Evolutionary conservation across 1,140 invertebrate species (phyloP).

Genomic region (Drosophila littoralis): DNA sequence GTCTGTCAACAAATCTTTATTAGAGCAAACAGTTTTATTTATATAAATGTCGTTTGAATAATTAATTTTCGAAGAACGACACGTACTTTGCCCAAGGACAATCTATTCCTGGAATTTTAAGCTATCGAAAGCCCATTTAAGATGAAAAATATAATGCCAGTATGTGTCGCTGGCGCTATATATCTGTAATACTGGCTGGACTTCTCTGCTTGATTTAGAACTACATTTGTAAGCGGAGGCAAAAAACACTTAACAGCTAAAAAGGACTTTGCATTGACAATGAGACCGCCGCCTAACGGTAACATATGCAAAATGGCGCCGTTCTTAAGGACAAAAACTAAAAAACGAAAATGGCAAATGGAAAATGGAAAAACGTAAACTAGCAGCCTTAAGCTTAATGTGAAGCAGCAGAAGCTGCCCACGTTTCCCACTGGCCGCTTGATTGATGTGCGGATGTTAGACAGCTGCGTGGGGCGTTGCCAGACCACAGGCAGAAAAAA

Average conservation of each 20-base stretch:
- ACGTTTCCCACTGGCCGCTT: constrained; percentile 46
- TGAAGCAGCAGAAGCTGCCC: constrained; percentile 37
- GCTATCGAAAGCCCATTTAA: neutral
- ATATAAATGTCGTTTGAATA: neutral
- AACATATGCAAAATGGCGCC: constrained; percentile 46
- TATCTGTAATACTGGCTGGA: neutral
- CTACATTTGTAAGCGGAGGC: constrained; percentile 76
- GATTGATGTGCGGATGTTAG: constrained; percentile 66
- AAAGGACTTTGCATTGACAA: constrained; percentile 79
- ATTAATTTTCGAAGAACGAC: neutral
- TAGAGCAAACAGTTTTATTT: neutral
- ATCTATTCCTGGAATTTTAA: neutral
- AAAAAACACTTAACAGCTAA: constrained; percentile 81
- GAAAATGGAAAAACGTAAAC: constrained; percentile 38
- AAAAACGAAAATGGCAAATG: constrained; percentile 43
- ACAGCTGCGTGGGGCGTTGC: constrained; percentile 37
- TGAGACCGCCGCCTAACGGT: constrained; percentile 42
- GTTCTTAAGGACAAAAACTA: constrained; percentile 32
- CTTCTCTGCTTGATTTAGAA: constrained; percentile 62
- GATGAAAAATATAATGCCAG: constrained; percentile 56
- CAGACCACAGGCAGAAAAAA: constrained; percentile 61
- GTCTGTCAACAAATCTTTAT: neutral
- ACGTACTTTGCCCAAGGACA: neutral
- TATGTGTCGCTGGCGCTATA: constrained; percentile 8
- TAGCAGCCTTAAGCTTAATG: constrained; percentile 27